Base-by-base conservation (phyloP, 2,797 vertebrate species). In the Falco peregrinus region DNA sequence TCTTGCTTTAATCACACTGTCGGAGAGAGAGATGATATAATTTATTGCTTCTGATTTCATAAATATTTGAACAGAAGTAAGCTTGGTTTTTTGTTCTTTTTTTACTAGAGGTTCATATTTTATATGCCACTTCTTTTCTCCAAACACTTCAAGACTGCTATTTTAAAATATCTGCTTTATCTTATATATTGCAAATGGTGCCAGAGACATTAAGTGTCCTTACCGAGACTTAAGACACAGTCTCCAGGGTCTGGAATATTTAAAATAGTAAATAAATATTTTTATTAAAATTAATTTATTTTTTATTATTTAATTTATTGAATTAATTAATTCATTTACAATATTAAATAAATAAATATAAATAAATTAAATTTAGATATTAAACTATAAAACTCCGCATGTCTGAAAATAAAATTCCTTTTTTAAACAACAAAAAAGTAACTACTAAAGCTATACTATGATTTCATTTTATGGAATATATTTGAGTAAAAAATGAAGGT, bases 401-500 rank as follows among this genome's bases (percentile, higher is more conserved):
- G 5, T 28, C 31, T 57, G 16, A 79, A 81, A 80, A 81, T 22
- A 82, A 87, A 51, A 73, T 31, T 53, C 16, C 0, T 50, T 70
- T 74, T 71, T 26, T 43, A 68, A 84, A 54, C 18, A 69, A 35
- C 10, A 28, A 24, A 33, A 79, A 69, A 74, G 31, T 13, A 53
- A 41, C 3, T 0, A 3, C 16, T 54, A 54, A 33, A 93, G 5
- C 6, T 65, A 22, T 26, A 15, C 1, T 3, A 31, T 6, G 1
- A 33, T 45, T 86, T 20, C 31, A 35, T 87, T 65, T 64, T 29
- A 59, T 31, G 6, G 78, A 67, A 48, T 12, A 6, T 74, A 43
- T 22, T 82, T 78, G 9, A 48, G 64, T 29, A 47, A 76, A 59
- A 84, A 22, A 5, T 21, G 22, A 17, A 74, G 37, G 5, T 5